Base-by-base conservation (phyloP, 1,140 invertebrate species). In the Macrobrachium rosenbergii region DNA sequence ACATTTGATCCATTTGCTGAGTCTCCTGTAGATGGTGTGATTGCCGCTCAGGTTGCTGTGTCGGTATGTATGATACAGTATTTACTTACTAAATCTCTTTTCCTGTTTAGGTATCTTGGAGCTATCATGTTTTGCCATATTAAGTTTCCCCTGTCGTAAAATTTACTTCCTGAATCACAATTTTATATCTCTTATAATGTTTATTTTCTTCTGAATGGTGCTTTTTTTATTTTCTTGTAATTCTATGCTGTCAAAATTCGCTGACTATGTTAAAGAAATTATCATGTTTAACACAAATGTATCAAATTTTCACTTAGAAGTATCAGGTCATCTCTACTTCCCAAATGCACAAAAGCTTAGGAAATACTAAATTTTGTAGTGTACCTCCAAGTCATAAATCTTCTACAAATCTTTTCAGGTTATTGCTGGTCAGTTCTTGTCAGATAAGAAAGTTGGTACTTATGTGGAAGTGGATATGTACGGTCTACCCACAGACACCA, bases 381-480 rank as follows among this genome's bases (percentile, higher is more conserved):
- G 11, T n/a, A 28, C 5, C 2, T 76, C 12, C n/a, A n/a, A n/a
- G 11, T 59, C 12, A 77, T 45, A 77, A 77, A 6, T 19, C 28
- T 77, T 14, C 14, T 3, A 14, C 58, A 43, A 23, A 52, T n/a
- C 21, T 62, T 43, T n/a, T 7, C 64, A 97, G 96, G 97, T 99
- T 6, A 99, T 99, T 91, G 99, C 99, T 72, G 99, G 99, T 0
- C 99, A 99, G 93, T 99, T 99, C 93, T 95, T 99, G 90, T 99
- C 98, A 0, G 99, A 99, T 92, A 99, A 99, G 92, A 99, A 99
- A 92, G 97, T 95, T 69, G 98, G 98, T 12, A 99, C 99, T 3
- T 99, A 99, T 92, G 99, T 99, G 14, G 99, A 99, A 93, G 99
- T 99, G 43, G 99, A 99, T 92, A 99, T 99, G 99, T 99, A 99